Evolutionary conservation across 2,113 vertebrate genomes (phyloP).

Genomic region (Salvelinus alpinus): DNA sequence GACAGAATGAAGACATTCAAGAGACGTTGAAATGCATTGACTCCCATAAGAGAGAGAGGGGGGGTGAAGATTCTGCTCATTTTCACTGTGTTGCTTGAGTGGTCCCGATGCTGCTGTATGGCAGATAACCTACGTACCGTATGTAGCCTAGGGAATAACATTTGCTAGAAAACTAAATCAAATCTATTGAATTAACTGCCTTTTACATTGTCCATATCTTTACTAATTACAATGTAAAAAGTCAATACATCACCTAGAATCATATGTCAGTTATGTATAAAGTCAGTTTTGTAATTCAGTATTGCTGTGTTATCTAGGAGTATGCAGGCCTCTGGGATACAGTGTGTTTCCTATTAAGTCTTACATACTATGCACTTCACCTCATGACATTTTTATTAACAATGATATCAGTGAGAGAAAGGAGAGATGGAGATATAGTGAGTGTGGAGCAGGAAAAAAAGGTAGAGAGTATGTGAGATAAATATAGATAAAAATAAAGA

Average conservation of each 20-base stretch:
- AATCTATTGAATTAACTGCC: background rate
- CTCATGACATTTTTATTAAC: background rate
- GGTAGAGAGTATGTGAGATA: constrained; percentile 14
- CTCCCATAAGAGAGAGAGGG: background rate
- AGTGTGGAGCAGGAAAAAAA: background rate
- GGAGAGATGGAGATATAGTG: background rate
- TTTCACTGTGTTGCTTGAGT: background rate
- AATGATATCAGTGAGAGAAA: constrained; percentile 15
- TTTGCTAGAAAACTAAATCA: background rate
- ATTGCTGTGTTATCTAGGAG: background rate
- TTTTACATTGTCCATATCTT: background rate
- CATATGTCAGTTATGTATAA: background rate
- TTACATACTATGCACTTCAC: background rate
- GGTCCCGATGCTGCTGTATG: background rate
- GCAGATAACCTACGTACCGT: background rate
- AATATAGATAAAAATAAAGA: background rate
- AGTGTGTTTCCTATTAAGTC: background rate
- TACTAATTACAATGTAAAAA: background rate
- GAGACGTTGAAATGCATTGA: constrained; percentile 25
- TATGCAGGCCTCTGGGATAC: background rate
- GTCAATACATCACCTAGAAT: background rate
- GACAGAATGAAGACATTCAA: constrained; percentile 48
- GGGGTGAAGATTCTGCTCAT: background rate
- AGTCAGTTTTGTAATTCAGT: background rate
- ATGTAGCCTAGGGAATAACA: background rate